These are phyloP conservation scores for Mermis nigrescens DNA, from an alignment of 2,888 invertebrate species.

Conservation along the genomic window DNA sequence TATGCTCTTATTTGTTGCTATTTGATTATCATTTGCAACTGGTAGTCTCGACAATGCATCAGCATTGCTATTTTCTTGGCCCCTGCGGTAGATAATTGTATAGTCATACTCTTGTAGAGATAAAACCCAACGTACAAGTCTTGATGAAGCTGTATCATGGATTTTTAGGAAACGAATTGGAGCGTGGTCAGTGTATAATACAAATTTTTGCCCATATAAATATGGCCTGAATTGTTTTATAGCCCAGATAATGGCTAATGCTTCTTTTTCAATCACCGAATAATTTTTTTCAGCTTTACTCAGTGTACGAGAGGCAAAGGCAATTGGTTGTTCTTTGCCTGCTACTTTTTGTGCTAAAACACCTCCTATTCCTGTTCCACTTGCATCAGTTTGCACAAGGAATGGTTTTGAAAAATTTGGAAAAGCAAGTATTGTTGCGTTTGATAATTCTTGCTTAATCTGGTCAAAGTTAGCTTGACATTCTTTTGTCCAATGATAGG, in stretches of 20 bases:
- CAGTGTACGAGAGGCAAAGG: constrained; percentile 3
- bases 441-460: constrained; percentile 9
- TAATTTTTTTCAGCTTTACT: constrained; percentile 7
- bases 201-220: constrained; percentile 4
- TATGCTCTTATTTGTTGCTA: not conserved
- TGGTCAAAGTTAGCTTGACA: constrained; percentile 10
- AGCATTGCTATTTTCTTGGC: constrained; percentile 26
- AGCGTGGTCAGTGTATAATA: constrained; percentile 5
- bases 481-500: constrained; percentile 16
- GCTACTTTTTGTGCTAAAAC: not conserved
- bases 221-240: constrained; percentile 2
- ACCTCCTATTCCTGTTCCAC: constrained; percentile 3
- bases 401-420: constrained; percentile 19
- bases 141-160: constrained; percentile 33
- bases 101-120: constrained; percentile 27
- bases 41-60: constrained; percentile 30
- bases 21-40: not conserved
- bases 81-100: not conserved
- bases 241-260: constrained; percentile 1
- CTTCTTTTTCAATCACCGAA: constrained; percentile 6
- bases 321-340: not conserved
- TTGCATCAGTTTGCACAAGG: constrained; percentile 22
- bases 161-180: constrained; percentile 36
- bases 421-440: constrained; percentile 16
- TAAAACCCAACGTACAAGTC: constrained; percentile 36